phyloP scores from a whole-genome alignment of 2,888 invertebrate genomes.

The Phasia obesa region DNA sequence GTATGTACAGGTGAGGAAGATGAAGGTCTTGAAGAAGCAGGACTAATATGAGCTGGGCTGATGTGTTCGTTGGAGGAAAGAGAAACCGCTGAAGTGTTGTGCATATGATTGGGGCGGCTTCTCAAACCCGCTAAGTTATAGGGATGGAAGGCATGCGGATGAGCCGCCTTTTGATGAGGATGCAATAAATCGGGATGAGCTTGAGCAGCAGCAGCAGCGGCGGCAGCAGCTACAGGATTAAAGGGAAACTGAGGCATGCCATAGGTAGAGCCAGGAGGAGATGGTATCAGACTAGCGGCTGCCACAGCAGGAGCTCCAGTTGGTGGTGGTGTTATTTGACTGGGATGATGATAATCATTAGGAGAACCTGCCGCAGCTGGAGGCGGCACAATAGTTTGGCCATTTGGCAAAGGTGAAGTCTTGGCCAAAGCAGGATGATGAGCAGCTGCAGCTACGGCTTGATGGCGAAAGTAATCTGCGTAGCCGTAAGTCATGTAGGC shows the following conservation, averaged over 20 bases:
- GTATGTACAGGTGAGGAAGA: constrained; percentile 79
- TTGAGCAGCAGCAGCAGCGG: constrained; percentile 75
- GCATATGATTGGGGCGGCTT: constrained; percentile 75
- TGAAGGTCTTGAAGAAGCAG: constrained; percentile 81
- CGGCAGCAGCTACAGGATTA: constrained; percentile 80
- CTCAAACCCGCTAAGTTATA: constrained; percentile 83
- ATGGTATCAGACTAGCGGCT: constrained; percentile 83
- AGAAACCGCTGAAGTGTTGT: constrained; percentile 72
- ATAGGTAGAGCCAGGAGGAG: constrained; percentile 82
- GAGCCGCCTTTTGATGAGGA: constrained; percentile 78
- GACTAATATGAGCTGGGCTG: constrained; percentile 79
- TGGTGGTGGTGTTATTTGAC: constrained; percentile 74
- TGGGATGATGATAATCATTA: constrained; percentile 71
- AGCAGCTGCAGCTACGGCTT: constrained; percentile 82
- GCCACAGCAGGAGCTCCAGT: constrained; percentile 55
- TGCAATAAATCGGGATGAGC: constrained; percentile 83
- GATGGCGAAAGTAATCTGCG: constrained; percentile 87
- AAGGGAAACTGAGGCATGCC: constrained; percentile 85
- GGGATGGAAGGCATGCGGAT: constrained; percentile 84
- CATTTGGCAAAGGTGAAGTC: constrained; percentile 83
- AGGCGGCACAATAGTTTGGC: constrained; percentile 69
- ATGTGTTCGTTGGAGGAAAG: constrained; percentile 77
- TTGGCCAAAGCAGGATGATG: constrained; percentile 86
- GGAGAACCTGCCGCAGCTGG: constrained; percentile 66
- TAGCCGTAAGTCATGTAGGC: constrained; percentile 90